Percentiles rank a stretch among this genome's conserved stretches.
phyloP scores from a whole-genome alignment of 1,140 invertebrate genomes.

The Patella vulgata region DNA sequence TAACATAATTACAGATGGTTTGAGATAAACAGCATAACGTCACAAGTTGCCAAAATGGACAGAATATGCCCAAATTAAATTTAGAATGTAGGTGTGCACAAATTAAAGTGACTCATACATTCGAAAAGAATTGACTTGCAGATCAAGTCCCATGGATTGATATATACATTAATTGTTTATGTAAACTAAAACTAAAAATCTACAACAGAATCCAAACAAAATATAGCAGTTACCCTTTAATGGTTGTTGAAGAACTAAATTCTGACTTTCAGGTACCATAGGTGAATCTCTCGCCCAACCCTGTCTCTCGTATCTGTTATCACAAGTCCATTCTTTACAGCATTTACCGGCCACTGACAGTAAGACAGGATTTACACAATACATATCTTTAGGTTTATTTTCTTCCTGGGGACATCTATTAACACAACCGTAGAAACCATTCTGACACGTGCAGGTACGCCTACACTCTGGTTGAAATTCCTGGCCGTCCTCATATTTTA shows the following conservation, averaged over 20 bases:
- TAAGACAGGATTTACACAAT: constrained; percentile 70
- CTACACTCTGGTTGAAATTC: constrained; percentile 76
- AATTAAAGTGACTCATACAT: too few species aligned
- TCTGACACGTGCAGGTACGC: constrained; percentile 77
- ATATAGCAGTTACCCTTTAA: too few species aligned
- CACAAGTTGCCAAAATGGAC: too few species aligned
- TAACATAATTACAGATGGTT: too few species aligned
- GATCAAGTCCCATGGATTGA: too few species aligned
- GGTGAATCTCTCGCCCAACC: neutral
- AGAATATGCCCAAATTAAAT: too few species aligned
- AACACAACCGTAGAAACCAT: constrained; percentile 77
- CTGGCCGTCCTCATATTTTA: constrained; percentile 74
- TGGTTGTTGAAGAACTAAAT: constrained; percentile 16
- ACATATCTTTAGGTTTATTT: constrained; percentile 72
- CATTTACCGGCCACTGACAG: constrained; percentile 77
- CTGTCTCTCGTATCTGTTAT: constrained; percentile 27
- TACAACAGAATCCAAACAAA: too few species aligned
- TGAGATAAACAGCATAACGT: too few species aligned
- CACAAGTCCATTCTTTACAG: constrained; percentile 79
- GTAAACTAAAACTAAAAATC: too few species aligned
- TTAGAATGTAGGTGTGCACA: too few species aligned
- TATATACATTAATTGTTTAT: too few species aligned
- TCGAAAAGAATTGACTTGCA: too few species aligned
- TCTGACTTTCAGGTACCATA: constrained; percentile 22
- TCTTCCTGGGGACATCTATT: constrained; percentile 78